Evolutionary conservation across 1,140 invertebrate species (phyloP).

Genomic region (Drosophila kanapiae): DNA sequence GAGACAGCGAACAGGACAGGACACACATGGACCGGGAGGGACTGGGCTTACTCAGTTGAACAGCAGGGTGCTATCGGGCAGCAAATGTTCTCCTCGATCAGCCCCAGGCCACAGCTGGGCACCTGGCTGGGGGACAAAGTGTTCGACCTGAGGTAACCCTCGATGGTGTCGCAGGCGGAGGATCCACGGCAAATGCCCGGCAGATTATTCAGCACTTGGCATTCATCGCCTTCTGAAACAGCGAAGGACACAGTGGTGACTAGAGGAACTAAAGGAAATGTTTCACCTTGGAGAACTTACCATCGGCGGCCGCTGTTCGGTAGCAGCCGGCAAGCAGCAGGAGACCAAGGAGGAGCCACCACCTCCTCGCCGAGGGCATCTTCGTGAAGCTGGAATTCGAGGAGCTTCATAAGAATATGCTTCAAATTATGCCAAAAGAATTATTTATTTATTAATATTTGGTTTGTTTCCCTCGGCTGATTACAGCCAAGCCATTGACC

Average conservation of each 20-base stretch:
- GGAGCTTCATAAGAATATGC: too few species aligned
- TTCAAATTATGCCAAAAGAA: too few species aligned
- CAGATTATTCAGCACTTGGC: slow-evolving; percentile 32
- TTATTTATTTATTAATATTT: not conserved
- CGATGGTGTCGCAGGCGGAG: slow-evolving; percentile 47
- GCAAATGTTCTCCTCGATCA: slow-evolving; percentile 74
- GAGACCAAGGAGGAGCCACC: slow-evolving; percentile 6
- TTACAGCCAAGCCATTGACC: slow-evolving; percentile 50
- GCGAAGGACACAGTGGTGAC: not conserved
- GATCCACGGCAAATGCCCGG: slow-evolving; percentile 47
- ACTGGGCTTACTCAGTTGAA: slow-evolving; percentile 36
- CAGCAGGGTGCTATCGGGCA: slow-evolving; percentile 64
- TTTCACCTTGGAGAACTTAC: not conserved
- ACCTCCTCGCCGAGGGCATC: slow-evolving; percentile 17
- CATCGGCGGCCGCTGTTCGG: not conserved
- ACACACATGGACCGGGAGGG: not conserved
- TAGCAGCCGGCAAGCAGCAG: slow-evolving; percentile 6
- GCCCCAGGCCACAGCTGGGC: slow-evolving; percentile 59
- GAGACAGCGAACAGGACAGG: not conserved
- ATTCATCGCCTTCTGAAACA: slow-evolving; percentile 57
- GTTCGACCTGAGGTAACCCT: slow-evolving; percentile 47
- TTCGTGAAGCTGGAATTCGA: slow-evolving; percentile 1
- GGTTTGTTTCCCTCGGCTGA: slow-evolving; percentile 19
- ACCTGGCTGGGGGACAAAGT: slow-evolving; percentile 47
- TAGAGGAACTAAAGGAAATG: too few species aligned